These are phyloP conservation scores for Habroteleia sp. DNA, from an alignment of 2,888 invertebrate genomes.

Conservation along the genomic window DNA sequence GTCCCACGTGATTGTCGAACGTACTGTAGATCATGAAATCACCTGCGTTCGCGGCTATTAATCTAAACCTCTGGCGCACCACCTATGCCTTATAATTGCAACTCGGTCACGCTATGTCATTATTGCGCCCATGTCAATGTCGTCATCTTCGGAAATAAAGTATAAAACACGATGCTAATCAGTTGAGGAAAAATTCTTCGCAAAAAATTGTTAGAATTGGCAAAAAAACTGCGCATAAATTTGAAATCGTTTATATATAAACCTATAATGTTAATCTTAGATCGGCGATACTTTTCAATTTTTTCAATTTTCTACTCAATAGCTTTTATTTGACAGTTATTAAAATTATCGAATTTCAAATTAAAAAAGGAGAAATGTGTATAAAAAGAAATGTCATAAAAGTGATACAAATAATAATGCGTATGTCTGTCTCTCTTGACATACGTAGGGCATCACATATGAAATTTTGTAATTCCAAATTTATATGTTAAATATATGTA, in stretches of 20 bases:
- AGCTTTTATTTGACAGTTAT: no score
- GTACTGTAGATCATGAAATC: slow-evolving; percentile 73
- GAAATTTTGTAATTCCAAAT: no score
- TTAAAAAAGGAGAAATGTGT: no score
- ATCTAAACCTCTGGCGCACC: slow-evolving; percentile 67
- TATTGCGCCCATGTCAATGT: slow-evolving; percentile 42
- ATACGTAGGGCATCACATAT: no score
- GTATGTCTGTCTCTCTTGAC: no score
- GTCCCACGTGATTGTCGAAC: slow-evolving; percentile 44
- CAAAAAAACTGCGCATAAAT: slow-evolving; percentile 10
- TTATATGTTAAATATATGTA: no score
- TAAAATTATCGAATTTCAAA: no score
- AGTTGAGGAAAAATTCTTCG: slow-evolving; percentile 1
- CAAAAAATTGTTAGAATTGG: neutral
- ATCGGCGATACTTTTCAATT: no score
- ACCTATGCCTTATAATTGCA: slow-evolving; percentile 51
- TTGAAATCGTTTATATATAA: neutral
- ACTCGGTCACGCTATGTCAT: slow-evolving; percentile 51
- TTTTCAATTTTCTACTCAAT: no score
- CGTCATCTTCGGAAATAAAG: slow-evolving; percentile 43
- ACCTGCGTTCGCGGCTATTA: slow-evolving; percentile 71
- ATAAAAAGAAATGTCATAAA: no score
- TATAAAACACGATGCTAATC: slow-evolving; percentile 23
- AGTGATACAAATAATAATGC: no score
- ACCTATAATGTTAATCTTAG: no score